A percentile compares a stretch with the other conserved stretches of the same genome.
Conservation (phyloP, 1,140 invertebrate genomes). For the Psix sp. region DNA sequence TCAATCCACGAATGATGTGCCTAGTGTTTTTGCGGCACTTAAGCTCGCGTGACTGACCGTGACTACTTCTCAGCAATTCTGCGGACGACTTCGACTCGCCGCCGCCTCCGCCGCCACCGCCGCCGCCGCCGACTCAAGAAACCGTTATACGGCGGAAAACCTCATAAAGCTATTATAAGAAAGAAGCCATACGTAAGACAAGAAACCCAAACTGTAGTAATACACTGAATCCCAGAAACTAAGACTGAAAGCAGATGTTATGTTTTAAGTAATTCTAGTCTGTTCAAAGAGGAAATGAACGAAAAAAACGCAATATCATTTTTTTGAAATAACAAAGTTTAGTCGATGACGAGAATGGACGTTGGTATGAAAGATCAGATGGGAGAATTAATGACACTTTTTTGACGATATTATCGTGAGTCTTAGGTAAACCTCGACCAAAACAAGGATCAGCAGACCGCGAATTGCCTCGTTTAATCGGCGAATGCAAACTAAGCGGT, state of each 20-base stretch:
- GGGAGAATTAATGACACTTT: conserved; percentile 21
- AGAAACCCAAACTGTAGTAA: conserved; percentile 39
- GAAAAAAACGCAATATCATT: not conserved
- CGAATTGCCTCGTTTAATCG: conserved; percentile 66
- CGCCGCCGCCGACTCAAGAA: conserved; percentile 28
- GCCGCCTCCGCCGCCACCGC: too few relatives aligned
- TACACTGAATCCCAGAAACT: conserved; percentile 41
- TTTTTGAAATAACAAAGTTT: not conserved
- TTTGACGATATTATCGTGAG: conserved; percentile 26
- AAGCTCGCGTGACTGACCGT: conserved; percentile 50
- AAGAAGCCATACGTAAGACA: conserved; percentile 49
- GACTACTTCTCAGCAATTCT: conserved; percentile 44
- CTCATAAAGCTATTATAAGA: conserved; percentile 49
- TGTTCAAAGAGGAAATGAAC: conserved; percentile 9
- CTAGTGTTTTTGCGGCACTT: conserved; percentile 41
- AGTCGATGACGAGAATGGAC: too few relatives aligned
- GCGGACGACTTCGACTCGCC: conserved; percentile 36
- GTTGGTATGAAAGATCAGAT: too few relatives aligned
- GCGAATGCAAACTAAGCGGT: conserved; percentile 66
- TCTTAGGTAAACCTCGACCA: conserved; percentile 54
- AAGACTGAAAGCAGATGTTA: conserved; percentile 33
- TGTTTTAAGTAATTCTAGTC: conserved; percentile 16
- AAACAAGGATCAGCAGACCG: conserved; percentile 65
- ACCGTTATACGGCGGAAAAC: conserved; percentile 52
- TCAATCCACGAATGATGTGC: conserved; percentile 40